Evolutionary conservation across 2,888 invertebrate species (phyloP).

Genomic region (Mimachlamys varia): DNA sequence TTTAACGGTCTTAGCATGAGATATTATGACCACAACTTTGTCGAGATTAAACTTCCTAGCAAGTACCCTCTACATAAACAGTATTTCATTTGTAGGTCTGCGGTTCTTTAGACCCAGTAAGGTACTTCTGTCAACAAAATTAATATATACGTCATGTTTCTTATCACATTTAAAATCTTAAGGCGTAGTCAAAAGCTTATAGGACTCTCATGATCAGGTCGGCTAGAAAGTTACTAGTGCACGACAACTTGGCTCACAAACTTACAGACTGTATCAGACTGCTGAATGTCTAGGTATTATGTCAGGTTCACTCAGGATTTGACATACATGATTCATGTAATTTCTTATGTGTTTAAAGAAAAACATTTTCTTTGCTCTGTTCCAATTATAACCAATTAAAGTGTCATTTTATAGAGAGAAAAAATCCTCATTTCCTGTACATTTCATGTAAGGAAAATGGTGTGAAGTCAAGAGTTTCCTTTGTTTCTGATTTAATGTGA

Average conservation of each 20-base stretch:
- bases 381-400: too few species aligned
- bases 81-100: background rate
- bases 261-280: background rate
- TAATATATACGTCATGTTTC: background rate
- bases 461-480: too few species aligned
- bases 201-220: background rate
- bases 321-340: background rate
- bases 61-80: background rate
- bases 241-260: too few species aligned
- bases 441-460: too few species aligned
- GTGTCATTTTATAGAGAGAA: too few species aligned
- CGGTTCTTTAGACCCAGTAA: background rate
- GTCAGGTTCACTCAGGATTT: background rate
- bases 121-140: constrained; percentile 30
- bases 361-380: too few species aligned
- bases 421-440: too few species aligned
- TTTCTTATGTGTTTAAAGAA: background rate
- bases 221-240: too few species aligned
- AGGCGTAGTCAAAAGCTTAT: background rate
- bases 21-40: too few species aligned
- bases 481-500: too few species aligned
- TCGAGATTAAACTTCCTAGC: background rate
- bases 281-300: background rate
- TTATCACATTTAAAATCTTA: background rate
- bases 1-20: too few species aligned